Conservation (phyloP, 2,113 vertebrate species). For the Lipotes vexillifer region DNA sequence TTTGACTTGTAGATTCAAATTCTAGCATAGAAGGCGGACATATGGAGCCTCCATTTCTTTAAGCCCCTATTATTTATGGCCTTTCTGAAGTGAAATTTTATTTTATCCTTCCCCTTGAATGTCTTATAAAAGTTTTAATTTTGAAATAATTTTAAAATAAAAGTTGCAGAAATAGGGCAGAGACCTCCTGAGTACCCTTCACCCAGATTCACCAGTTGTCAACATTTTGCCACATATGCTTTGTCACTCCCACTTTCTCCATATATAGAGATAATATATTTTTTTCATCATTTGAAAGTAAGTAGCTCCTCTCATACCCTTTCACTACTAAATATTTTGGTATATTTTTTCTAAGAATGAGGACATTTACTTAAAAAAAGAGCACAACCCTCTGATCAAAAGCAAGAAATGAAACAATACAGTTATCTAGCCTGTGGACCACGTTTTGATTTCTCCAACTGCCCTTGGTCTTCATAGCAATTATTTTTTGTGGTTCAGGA, state of each 20-base stretch:
- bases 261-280: background rate
- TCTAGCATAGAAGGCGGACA: background rate
- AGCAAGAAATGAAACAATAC: background rate
- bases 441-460: background rate
- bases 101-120: background rate
- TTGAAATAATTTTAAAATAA: conserved; percentile 23
- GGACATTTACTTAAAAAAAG: background rate
- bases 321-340: background rate
- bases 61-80: background rate
- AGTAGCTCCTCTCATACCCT: background rate
- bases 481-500: conserved; percentile 1
- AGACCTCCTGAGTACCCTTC: background rate
- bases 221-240: background rate
- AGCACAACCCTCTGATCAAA: background rate
- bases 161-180: background rate
- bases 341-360: background rate
- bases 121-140: background rate
- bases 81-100: background rate
- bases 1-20: background rate
- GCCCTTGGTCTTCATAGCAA: background rate
- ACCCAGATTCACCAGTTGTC: background rate
- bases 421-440: background rate
- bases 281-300: background rate
- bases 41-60: background rate
- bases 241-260: background rate